Evolutionary conservation across 2,888 invertebrate genomes (phyloP).

Genomic region (Ectemnius lituratus): DNA sequence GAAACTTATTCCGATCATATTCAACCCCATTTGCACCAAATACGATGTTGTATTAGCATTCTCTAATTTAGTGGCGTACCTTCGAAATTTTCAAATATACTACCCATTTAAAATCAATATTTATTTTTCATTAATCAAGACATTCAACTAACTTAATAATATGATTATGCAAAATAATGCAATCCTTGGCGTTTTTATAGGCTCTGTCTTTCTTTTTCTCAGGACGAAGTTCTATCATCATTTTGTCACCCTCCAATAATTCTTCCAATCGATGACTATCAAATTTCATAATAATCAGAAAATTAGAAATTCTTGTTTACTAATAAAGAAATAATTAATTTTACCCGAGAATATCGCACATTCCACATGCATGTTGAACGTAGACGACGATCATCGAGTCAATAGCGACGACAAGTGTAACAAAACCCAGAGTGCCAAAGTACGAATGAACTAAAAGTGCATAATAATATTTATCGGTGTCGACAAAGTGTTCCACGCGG

Average conservation of each 20-base stretch:
- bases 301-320: background rate
- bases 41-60: slow-evolving; percentile 57
- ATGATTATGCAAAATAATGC: slow-evolving; percentile 52
- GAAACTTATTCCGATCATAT: slow-evolving; percentile 63
- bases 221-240: slow-evolving; percentile 44
- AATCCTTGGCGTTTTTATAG: slow-evolving; percentile 49
- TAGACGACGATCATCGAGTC: slow-evolving; percentile 45
- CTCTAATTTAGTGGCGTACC: slow-evolving; percentile 56
- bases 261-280: slow-evolving; percentile 56
- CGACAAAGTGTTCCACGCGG: slow-evolving; percentile 45
- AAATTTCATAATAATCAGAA: slow-evolving; percentile 2
- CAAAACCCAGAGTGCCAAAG: slow-evolving; percentile 37
- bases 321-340: too few relatives aligned
- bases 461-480: slow-evolving; percentile 49
- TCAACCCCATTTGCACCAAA: slow-evolving; percentile 60
- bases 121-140: background rate
- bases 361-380: slow-evolving; percentile 47
- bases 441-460: slow-evolving; percentile 46
- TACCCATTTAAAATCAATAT: background rate
- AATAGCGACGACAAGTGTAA: slow-evolving; percentile 40
- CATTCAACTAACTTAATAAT: slow-evolving; percentile 46
- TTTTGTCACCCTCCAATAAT: slow-evolving; percentile 42
- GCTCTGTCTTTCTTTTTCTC: slow-evolving; percentile 39
- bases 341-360: slow-evolving; percentile 57
- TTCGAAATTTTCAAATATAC: slow-evolving; percentile 24